Conservation (phyloP, 2,113 vertebrate species). For the Ictalurus furcatus region DNA sequence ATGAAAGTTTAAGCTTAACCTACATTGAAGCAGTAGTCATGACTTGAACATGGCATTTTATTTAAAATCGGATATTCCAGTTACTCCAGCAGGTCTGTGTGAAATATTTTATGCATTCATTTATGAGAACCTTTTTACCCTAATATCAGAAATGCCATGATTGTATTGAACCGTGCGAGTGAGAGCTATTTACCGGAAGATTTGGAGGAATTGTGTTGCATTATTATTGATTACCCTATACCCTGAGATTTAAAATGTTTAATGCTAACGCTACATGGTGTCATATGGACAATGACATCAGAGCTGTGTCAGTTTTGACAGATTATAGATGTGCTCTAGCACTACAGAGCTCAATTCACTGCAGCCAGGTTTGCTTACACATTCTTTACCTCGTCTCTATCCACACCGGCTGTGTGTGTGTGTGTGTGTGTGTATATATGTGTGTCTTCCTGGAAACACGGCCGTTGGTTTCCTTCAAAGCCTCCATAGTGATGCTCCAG, state of each 20-base stretch:
- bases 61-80: background rate
- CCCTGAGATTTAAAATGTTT: no score
- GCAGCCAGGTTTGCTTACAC: slow-evolving; percentile 1
- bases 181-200: background rate
- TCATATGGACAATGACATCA: background rate
- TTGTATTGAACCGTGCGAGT: background rate
- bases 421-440: slow-evolving; percentile 16
- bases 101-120: background rate
- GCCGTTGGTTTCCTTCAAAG: slow-evolving; percentile 60
- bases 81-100: background rate
- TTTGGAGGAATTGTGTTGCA: background rate
- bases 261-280: background rate
- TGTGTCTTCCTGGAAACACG: slow-evolving; percentile 49
- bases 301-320: background rate
- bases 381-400: background rate
- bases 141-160: background rate
- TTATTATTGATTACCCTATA: background rate
- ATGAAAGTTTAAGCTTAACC: background rate
- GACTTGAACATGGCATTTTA: background rate
- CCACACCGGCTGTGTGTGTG: background rate
- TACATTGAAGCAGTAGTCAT: background rate
- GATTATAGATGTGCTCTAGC: background rate
- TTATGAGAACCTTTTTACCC: background rate
- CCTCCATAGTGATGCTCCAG: slow-evolving; percentile 64
- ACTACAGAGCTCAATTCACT: background rate